These are phyloP conservation scores for Benthosema pterotum DNA, from an alignment of 2,797 vertebrate species.

Conservation along the genomic window DNA sequence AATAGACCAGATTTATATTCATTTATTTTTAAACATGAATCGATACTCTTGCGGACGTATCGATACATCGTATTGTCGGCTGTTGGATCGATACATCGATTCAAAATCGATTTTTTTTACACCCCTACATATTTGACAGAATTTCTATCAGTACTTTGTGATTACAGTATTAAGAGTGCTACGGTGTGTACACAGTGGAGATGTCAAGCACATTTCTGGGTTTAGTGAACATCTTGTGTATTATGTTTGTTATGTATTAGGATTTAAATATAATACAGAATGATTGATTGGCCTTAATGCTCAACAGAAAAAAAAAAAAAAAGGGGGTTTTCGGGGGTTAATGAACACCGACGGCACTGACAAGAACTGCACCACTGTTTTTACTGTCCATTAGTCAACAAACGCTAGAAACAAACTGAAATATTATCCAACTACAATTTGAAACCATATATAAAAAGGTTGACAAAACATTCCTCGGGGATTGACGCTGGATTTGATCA, in stretches of 20 bases:
- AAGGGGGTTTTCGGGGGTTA: too few relatives aligned
- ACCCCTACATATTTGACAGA: slow-evolving; percentile 49
- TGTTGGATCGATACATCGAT: too few relatives aligned
- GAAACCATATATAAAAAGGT: background rate
- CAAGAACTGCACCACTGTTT: background rate
- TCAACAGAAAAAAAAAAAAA: too few relatives aligned
- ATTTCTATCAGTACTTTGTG: slow-evolving; percentile 65
- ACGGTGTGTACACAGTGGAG: too few relatives aligned
- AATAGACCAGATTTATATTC: too few relatives aligned
- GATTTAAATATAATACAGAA: slow-evolving; percentile 1
- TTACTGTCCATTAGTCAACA: background rate
- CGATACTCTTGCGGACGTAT: too few relatives aligned
- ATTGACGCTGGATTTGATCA: background rate
- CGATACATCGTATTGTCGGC: too few relatives aligned
- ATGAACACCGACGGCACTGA: too few relatives aligned
- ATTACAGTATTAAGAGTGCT: slow-evolving; percentile 49
- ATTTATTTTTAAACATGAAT: too few relatives aligned
- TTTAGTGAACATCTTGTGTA: slow-evolving; percentile 42
- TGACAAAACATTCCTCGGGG: background rate
- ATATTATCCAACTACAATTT: background rate
- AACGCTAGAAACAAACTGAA: background rate
- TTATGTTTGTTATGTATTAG: slow-evolving; percentile 13
- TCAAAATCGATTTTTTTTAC: too few relatives aligned
- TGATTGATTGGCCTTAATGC: slow-evolving; percentile 9
- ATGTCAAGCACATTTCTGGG: slow-evolving; percentile 63